Base-by-base conservation (phyloP, 1,140 invertebrate genomes). In the Eulimnadia texana region DNA sequence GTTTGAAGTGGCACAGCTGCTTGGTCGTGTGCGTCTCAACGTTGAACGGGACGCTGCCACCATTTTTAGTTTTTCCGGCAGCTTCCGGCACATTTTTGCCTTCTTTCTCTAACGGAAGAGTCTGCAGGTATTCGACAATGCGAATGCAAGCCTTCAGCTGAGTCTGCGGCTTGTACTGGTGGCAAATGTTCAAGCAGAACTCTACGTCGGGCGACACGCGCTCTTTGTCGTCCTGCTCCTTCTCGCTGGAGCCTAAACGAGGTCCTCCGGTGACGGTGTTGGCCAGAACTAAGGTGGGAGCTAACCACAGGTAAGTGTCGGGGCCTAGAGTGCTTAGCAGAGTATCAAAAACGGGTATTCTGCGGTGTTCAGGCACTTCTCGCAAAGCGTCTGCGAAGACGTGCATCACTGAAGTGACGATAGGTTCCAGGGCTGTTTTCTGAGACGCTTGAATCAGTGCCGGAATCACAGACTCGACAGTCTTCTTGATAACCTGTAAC, bases 391-490 rank as follows among this genome's bases (percentile, higher is more conserved):
- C 85, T 0, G 90, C 84, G 73, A 97, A 98, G 22, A 93, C 88
- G 25, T 88, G 78, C n/a, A 94, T 75, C 42, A 93, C 60, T 16
- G 60, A 33, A 20, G 60, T 61, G 20, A 54, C 60, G 9, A 61
- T 51, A 3, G 50, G 28, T 54, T 61, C 60, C 27, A 54, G 50
- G 6, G 55, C 55, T 9, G 55, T 57, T 58, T 50, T 28, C 16
- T 27, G 9, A 22, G n/a, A 57, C 29, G 63, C 75, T 58, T 74
- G 72, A 16, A 89, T 80, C 23, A 96, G 74, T 53, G 89, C 86
- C 0, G 93, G 93, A 59, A 97, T 83, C 22, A 97, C 81, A 0
- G 85, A 90, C 67, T 93, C 87, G 25, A 96, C 83, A 16, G 93
- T 92, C 72, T 89, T 88, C 0, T 81, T 80, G 53, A 96, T 93